phyloP scores from a whole-genome alignment of 2,113 vertebrate genomes.

The Lota lota region DNA sequence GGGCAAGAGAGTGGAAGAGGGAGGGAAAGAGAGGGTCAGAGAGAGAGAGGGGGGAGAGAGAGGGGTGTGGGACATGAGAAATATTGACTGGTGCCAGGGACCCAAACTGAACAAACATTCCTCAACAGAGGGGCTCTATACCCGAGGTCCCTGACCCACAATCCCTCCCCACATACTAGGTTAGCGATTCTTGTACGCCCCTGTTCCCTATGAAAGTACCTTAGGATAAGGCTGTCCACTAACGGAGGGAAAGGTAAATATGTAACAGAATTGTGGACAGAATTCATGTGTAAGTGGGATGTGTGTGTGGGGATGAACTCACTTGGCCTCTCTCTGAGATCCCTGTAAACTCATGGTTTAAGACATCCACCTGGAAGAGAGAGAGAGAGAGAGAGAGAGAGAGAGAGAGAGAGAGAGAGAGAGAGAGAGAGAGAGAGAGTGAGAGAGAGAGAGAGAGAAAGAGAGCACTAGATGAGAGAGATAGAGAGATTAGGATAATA shows the following conservation, averaged over 20 bases:
- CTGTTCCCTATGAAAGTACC: constrained; percentile 23
- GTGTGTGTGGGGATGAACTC: constrained; percentile 43
- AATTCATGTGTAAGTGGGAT: constrained; percentile 2
- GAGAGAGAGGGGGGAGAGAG: background rate
- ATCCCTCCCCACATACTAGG: constrained; percentile 49
- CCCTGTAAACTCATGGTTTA: constrained; percentile 65
- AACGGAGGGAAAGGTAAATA: constrained; percentile 40
- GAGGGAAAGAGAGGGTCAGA: too few species aligned
- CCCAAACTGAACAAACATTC: constrained; percentile 72
- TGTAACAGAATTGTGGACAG: background rate
- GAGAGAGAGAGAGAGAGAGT: too few species aligned
- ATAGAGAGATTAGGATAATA: too few species aligned
- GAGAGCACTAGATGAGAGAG: too few species aligned
- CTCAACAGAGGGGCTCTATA: constrained; percentile 74
- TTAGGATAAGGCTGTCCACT: constrained; percentile 5
- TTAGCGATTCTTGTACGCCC: constrained; percentile 46
- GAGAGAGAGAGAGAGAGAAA: too few species aligned
- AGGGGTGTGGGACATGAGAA: constrained; percentile 3
- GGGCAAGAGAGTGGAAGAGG: constrained; percentile 36
- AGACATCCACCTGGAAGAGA: constrained; percentile 65
- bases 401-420: background rate
- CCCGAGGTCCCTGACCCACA: constrained; percentile 62
- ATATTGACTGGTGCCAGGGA: constrained; percentile 42
- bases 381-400: constrained; percentile 5
- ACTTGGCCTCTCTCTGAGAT: constrained; percentile 65